Base-by-base conservation (phyloP, 2,888 invertebrate genomes). In the Melanargia galathea region DNA sequence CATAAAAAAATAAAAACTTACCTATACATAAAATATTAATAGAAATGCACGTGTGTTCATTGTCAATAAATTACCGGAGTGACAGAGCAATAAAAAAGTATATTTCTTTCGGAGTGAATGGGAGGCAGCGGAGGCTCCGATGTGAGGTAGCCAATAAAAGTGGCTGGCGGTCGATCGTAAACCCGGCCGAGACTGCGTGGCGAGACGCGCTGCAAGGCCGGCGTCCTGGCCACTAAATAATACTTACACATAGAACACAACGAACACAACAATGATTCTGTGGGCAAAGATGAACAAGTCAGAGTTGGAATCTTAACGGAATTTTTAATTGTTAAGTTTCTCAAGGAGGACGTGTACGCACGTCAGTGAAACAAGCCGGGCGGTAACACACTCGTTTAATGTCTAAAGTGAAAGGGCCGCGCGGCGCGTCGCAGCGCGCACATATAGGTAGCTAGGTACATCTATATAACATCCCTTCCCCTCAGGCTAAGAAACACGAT, bases 21-120 rank as follows among this genome's bases (percentile, higher is more conserved):
- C 84, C 81, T n/a, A 33, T 78, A 87, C 88, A 90, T 90, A 90
- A 90, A 91, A 90, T 90, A 90, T 90, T 90, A 90, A 91, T 90
- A 90, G 90, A 90, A 90, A 90, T 90, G 90, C 91, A 90, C 90
- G 90, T 89, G 88, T 81, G 88, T 87, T 90, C 90, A 90, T 90
- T 90, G 88, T 90, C 90, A 87, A 91, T 91, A 91, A 91, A 91
- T 91, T 90, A 91, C 84, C 82, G 77, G 75, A 90, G 90, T 90
- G 91, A 91, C 91, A 87, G 87, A 86, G 88, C 81, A 86, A 89
- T 91, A 90, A 90, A 90, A 90, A 88, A 87, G 85, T 88, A 83
- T 89, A 90, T 90, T 88, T 88, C 87, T 87, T 86, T 80, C 78
- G 83, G 83, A 90, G 88, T 90, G 89, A 90, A 90, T 90, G 90